These are phyloP conservation scores for Portevinia maculata DNA, from an alignment of 2,888 invertebrate genomes.

Conservation along the genomic window DNA sequence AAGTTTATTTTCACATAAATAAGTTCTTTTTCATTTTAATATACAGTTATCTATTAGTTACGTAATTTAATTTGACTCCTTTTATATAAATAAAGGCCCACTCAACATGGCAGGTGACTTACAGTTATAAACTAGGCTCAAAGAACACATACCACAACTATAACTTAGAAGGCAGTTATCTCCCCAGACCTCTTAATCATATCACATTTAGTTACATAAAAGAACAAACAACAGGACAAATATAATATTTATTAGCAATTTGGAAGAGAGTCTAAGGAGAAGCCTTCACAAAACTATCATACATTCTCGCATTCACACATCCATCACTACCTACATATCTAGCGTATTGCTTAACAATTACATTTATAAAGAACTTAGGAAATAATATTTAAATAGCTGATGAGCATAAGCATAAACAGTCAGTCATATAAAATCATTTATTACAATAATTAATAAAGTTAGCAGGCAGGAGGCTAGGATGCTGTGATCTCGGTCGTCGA, in stretches of 20 bases:
- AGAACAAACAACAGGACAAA: slow-evolving; percentile 31
- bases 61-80: slow-evolving; percentile 40
- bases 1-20: slow-evolving; percentile 67
- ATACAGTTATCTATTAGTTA: slow-evolving; percentile 46
- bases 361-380: slow-evolving; percentile 42
- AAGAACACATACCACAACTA: slow-evolving; percentile 51
- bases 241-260: slow-evolving; percentile 33
- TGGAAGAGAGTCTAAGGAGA: slow-evolving; percentile 40
- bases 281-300: slow-evolving; percentile 17
- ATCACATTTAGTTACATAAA: slow-evolving; percentile 57
- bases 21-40: slow-evolving; percentile 40
- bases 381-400: slow-evolving; percentile 68
- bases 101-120: slow-evolving; percentile 48
- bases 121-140: slow-evolving; percentile 32
- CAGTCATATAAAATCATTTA: slow-evolving; percentile 72
- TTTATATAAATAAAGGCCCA: slow-evolving; percentile 31
- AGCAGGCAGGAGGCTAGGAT: slow-evolving; percentile 66
- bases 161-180: neutral
- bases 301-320: slow-evolving; percentile 35
- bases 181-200: slow-evolving; percentile 60
- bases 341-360: slow-evolving; percentile 30
- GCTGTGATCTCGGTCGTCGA: slow-evolving; percentile 41
- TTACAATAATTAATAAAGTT: slow-evolving; percentile 60
- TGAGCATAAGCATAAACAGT: slow-evolving; percentile 71
- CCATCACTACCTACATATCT: slow-evolving; percentile 41